phyloP scores from a whole-genome alignment of 2,797 vertebrate genomes.

The Catostomus latipinnis region DNA sequence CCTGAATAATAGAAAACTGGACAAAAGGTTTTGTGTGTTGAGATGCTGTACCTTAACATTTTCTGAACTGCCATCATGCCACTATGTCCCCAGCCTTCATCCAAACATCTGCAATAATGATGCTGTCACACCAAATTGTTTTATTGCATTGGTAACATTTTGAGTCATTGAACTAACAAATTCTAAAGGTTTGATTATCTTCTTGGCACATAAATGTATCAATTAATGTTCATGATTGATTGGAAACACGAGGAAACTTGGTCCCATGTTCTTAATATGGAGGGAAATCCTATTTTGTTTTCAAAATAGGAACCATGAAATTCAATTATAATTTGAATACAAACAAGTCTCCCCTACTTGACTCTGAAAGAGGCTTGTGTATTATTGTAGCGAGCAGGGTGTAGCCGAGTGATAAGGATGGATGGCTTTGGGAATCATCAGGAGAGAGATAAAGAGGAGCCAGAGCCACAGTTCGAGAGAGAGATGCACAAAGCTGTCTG shows the following conservation, averaged over 20 bases:
- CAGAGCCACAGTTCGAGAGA: too few species aligned
- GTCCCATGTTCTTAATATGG: conserved; percentile 67
- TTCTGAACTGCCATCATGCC: neutral
- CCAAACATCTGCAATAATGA: neutral
- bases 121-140: neutral
- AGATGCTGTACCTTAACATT: neutral
- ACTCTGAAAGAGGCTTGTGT: conserved; percentile 71
- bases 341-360: conserved; percentile 36
- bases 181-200: conserved; percentile 60
- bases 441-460: too few species aligned
- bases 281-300: conserved; percentile 71
- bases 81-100: neutral
- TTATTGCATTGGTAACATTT: too few species aligned
- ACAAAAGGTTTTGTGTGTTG: too few species aligned
- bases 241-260: conserved; percentile 70
- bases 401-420: too few species aligned
- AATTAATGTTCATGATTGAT: conserved; percentile 63
- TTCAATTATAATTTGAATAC: conserved; percentile 72
- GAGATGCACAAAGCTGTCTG: too few species aligned
- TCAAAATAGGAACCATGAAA: conserved; percentile 56
- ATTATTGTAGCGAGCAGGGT: too few species aligned
- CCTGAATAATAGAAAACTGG: too few species aligned
- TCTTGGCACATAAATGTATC: conserved; percentile 32
- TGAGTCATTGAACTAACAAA: conserved; percentile 24
- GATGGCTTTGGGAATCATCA: too few species aligned